phyloP scores from a whole-genome alignment of 2,888 invertebrate species.

The Philaethria dido region DNA sequence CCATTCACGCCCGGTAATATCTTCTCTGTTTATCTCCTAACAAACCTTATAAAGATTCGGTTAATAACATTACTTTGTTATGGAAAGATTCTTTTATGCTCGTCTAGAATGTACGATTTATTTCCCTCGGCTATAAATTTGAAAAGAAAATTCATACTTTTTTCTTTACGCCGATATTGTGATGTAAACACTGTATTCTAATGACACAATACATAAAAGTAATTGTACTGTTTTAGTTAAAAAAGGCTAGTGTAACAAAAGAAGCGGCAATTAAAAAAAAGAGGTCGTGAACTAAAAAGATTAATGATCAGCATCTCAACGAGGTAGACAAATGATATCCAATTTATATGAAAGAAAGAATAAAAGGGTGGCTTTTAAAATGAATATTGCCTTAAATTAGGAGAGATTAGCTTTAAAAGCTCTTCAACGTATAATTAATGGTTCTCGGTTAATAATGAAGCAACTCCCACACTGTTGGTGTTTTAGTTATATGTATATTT shows the following conservation, averaged over 20 bases:
- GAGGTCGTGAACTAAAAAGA: conserved; percentile 40
- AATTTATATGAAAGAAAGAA: conserved; percentile 52
- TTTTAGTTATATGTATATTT: background rate
- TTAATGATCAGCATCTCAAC: conserved; percentile 46
- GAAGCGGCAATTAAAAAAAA: conserved; percentile 29
- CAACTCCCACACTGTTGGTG: background rate
- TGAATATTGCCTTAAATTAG: conserved; percentile 58
- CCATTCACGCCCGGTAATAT: conserved; percentile 39
- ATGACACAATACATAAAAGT: background rate
- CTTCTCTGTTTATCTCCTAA: conserved; percentile 32
- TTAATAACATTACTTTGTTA: conserved; percentile 31
- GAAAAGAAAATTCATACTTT: background rate
- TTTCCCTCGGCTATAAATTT: background rate
- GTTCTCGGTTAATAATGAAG: conserved; percentile 34
- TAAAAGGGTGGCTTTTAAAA: conserved; percentile 51
- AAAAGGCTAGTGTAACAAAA: conserved; percentile 24
- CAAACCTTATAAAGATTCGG: conserved; percentile 32
- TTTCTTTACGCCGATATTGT: background rate
- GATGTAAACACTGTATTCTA: background rate
- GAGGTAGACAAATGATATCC: conserved; percentile 55
- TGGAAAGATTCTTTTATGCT: conserved; percentile 16
- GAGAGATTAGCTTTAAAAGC: conserved; percentile 58
- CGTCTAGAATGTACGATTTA: background rate
- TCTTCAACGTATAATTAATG: conserved; percentile 45
- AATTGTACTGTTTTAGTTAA: conserved; percentile 10